Percentiles rank a stretch among this genome's conserved stretches.
Conservation (phyloP, 2,797 vertebrate genomes). For the Kryptopterus vitreolus region DNA sequence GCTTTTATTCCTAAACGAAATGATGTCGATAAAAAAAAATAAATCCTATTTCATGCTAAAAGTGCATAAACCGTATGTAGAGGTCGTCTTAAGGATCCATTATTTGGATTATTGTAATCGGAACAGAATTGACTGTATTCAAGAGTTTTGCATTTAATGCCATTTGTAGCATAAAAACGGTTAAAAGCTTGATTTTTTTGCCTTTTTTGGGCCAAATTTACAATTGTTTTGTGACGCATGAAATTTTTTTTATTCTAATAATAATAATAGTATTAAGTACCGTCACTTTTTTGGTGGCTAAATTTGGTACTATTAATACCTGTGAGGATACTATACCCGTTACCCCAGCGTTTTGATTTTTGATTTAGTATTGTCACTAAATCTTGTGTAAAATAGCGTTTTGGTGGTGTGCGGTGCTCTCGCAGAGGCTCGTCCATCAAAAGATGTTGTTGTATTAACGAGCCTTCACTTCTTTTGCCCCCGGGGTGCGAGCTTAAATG, state of each 20-base stretch:
- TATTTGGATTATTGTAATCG: background rate
- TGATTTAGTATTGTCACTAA: background rate
- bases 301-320: background rate
- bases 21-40: background rate
- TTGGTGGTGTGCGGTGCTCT: background rate
- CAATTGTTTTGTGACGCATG: background rate
- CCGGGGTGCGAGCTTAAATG: constrained; percentile 30
- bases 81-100: background rate
- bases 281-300: no score
- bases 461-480: constrained; percentile 13
- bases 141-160: background rate
- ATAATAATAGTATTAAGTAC: no score
- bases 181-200: background rate
- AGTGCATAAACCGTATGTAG: background rate
- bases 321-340: background rate
- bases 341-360: background rate
- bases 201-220: background rate
- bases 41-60: background rate
- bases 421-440: constrained; percentile 19
- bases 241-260: no score
- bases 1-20: background rate
- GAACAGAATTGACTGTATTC: no score
- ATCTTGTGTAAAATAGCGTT: constrained; percentile 1
- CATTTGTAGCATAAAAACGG: background rate
- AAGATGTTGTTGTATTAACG: constrained; percentile 12